A percentile compares a stretch with the other conserved stretches of the same genome.
Conservation (phyloP, 2,797 vertebrate genomes). For the Ispidina picta region DNA sequence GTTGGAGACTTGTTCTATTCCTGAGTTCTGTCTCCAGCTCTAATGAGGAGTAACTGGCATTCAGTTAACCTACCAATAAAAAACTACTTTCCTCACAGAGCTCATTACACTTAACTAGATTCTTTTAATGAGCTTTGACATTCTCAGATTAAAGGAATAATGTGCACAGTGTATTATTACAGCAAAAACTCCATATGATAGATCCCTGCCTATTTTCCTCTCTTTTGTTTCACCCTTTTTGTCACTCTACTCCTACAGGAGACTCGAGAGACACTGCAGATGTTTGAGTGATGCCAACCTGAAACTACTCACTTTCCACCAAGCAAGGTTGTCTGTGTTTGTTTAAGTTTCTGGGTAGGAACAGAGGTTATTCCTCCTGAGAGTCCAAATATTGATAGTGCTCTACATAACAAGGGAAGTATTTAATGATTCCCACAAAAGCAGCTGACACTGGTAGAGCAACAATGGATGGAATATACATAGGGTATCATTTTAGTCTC, state of each 20-base stretch:
- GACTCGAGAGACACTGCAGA: background rate
- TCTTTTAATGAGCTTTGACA: slow-evolving; percentile 39
- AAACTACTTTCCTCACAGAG: background rate
- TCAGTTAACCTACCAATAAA: slow-evolving; percentile 31
- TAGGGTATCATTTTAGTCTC: background rate
- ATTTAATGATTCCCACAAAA: slow-evolving; percentile 32
- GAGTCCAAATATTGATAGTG: background rate
- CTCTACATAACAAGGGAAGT: background rate
- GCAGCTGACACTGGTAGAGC: background rate
- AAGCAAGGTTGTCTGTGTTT: background rate
- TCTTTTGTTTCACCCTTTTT: slow-evolving; percentile 48
- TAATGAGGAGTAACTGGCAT: slow-evolving; percentile 27
- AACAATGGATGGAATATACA: background rate
- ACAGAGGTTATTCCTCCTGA: background rate
- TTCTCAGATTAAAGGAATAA: slow-evolving; percentile 19
- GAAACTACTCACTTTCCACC: background rate
- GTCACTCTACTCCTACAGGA: slow-evolving; percentile 31
- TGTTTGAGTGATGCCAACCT: background rate
- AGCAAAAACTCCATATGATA: slow-evolving; percentile 4
- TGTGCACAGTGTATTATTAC: background rate
- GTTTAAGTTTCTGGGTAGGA: slow-evolving; percentile 18
- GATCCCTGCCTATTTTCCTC: background rate
- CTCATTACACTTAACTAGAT: background rate
- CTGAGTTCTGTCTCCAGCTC: background rate
- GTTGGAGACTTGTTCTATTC: background rate